Percentiles rank a stretch among this genome's conserved stretches.
Conservation (phyloP, 2,113 vertebrate genomes). For the Tetraodon nigroviridis region DNA sequence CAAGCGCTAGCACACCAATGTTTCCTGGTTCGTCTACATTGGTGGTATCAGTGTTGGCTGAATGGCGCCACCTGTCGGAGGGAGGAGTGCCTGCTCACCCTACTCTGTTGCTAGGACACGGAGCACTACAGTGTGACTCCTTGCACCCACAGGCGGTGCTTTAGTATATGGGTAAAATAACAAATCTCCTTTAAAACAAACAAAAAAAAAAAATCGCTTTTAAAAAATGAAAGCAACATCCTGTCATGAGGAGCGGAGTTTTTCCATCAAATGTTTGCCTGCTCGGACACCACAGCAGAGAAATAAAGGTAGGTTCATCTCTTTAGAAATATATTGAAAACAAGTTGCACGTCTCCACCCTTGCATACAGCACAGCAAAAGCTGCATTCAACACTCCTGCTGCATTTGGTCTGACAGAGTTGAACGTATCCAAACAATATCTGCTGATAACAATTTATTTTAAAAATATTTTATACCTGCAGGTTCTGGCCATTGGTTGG, state of each 20-base stretch:
- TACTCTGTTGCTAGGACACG: slow-evolving; percentile 59
- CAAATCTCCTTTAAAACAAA: not conserved
- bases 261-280: slow-evolving; percentile 70
- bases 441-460: not conserved
- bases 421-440: not conserved
- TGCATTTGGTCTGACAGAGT: not conserved
- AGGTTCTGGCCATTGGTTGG: slow-evolving; percentile 76
- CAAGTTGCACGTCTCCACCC: too few relatives aligned
- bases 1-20: not conserved
- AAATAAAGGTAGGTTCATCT: slow-evolving; percentile 62
- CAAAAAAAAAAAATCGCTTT: not conserved
- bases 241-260: slow-evolving; percentile 60
- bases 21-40: slow-evolving; percentile 6
- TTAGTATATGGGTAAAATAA: not conserved
- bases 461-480: not conserved
- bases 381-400: too few relatives aligned
- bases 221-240: slow-evolving; percentile 48
- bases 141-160: not conserved
- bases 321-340: too few relatives aligned
- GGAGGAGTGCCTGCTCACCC: slow-evolving; percentile 1
- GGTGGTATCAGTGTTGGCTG: not conserved
- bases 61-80: slow-evolving; percentile 29
- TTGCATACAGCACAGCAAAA: too few relatives aligned
- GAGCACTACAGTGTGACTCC: slow-evolving; percentile 12
- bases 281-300: slow-evolving; percentile 54